Percentiles rank a stretch among this genome's conserved stretches.
phyloP scores from a whole-genome alignment of 2,113 vertebrate species.

The Poecile atricapillus region DNA sequence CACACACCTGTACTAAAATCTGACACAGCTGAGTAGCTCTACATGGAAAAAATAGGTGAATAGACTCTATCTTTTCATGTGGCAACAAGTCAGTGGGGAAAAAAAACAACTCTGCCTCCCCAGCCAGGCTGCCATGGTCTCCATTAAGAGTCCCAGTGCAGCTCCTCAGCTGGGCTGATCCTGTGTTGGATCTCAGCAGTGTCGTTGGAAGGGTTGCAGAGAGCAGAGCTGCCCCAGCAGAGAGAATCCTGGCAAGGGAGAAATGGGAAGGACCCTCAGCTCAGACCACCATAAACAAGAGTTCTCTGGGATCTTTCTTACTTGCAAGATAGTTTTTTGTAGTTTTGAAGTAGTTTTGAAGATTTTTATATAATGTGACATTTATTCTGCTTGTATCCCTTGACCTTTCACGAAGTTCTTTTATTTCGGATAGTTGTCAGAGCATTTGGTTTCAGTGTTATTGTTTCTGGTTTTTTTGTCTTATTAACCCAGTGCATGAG shows the following conservation, averaged over 20 bases:
- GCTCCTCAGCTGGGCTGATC: neutral
- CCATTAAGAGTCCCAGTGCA: neutral
- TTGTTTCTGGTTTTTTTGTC: neutral
- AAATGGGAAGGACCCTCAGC: neutral
- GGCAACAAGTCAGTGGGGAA: neutral
- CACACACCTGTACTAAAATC: neutral
- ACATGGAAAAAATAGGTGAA: neutral
- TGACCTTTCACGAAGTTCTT: neutral
- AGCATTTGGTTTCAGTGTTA: neutral
- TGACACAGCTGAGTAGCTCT: neutral
- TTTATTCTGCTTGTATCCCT: neutral
- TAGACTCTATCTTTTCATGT: neutral
- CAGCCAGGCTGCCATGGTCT: neutral
- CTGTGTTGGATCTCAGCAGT: neutral
- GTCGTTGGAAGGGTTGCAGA: neutral
- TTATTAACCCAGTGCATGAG: neutral
- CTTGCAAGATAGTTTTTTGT: neutral
- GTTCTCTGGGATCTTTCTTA: neutral
- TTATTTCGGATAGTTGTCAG: neutral
- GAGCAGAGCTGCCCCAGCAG: neutral
- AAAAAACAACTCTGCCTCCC: neutral
- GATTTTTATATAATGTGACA: neutral
- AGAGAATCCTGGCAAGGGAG: neutral
- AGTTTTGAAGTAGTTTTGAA: neutral
- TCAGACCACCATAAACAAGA: neutral